Evolutionary conservation across 2,797 vertebrate species (phyloP), one percentile per base, ranked within the genome.

Genomic region (Chloroceryle inda): DNA sequence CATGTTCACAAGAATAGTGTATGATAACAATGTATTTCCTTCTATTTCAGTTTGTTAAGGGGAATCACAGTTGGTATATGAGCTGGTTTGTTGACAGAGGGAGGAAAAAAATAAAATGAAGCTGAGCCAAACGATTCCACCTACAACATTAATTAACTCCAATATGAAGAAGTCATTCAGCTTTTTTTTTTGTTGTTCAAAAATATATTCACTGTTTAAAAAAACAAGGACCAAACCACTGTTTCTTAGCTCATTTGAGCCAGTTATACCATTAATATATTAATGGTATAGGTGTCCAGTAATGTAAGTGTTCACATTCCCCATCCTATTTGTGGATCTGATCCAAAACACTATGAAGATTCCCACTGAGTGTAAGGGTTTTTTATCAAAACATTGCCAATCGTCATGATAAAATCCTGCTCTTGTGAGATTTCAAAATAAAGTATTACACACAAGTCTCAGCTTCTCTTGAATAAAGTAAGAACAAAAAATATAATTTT

Each of bases 21-120:
- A 37, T 78, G 50, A 42, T 72, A 87, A 17, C 45, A n/a, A 12
- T n/a, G 33, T 33, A 33, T 72, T 85, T 84, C 50, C 53, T 92
- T 87, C 88, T 95, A 90, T 94, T 96, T 96, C 77, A 40, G 76
- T 73, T 76, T 44, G 33, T 63, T 82, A 79, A 69, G 86, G 59
- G 37, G 75, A 76, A 89, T 85, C 86, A 61, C 80, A 81, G 85
- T 62, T 97, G 95, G 55, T 76, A 72, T 89, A 87, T 92, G 84
- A 95, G 69, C 63, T 91, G 81, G 63, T 93, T 95, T 95, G 87
- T 82, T 92, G 92, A 85, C 63, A 93, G 81, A 92, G 45, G 59
- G 71, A 86, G 40, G 21, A 10, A 75, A 93, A 90, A 93, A 90
- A 68, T 59, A 53, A 53, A 35, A 64, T 33, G 63, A 94, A 96